Base-by-base conservation (phyloP, 1,140 invertebrate genomes). In the Pollicipes pollicipes region DNA sequence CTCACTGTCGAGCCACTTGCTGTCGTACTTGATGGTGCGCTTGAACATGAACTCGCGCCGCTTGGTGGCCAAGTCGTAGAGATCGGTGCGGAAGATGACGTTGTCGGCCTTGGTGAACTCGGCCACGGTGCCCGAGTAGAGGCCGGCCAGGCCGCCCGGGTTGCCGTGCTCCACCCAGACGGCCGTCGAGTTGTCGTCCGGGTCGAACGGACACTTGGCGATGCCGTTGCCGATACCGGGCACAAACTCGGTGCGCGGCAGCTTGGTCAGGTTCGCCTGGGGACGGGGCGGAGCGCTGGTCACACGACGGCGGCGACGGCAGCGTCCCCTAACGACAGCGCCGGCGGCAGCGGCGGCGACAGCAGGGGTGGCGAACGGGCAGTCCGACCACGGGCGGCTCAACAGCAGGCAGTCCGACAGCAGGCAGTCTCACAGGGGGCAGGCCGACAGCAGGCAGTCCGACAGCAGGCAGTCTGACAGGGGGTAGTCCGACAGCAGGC, bases 1-100 rank as follows among this genome's bases (percentile, higher is more conserved):
- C 90, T 91, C 82, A 97, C 94, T 95, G 84, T 97, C 95, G 68
- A 98, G 86, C 93, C 94, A 97, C 79, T 95, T 96, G 68, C 93
- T 96, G 83, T 97, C 94, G 80, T 96, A 95, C 82, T 97, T 95
- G 75, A 95, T 85, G 35, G 94, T 97, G 75, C 94, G 83, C 78
- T 95, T 92, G 80, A 92, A 94, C 68, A 85, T 85, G 79, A 88
- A 91, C 75, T 88, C 88, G 72, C 85, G 84, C 67, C 88, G 82
- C 68, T 89, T 87, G 45, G 45, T 58, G 45, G 21, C 17, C 13
- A 21, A 3, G 79, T 94, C 92, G 80, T 90, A 89, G 67, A 95
- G 83, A 81, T 94, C 91, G 70, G 91, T 91, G 67, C 91, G 87
- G 82, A 96, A 95, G 80, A 97, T 97, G 73, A 97, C 89, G n/a